These are phyloP conservation scores for Therioaphis trifolii DNA, from an alignment of 2,888 invertebrate genomes.

Conservation along the genomic window DNA sequence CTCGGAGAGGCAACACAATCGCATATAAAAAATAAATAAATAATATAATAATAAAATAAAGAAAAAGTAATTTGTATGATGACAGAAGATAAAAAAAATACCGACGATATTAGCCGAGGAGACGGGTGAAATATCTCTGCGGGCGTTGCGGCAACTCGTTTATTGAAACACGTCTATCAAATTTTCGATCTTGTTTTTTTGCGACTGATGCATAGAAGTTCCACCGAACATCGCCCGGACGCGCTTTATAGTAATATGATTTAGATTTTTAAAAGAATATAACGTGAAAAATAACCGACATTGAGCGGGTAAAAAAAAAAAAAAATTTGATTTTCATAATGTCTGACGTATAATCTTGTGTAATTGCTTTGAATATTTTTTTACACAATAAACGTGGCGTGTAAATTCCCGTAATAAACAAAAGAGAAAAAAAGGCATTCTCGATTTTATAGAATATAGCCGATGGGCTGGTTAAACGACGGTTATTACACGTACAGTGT, in stretches of 20 bases:
- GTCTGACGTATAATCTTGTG: background rate
- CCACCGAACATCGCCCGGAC: background rate
- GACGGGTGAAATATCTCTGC: conserved; percentile 12
- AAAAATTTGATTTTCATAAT: background rate
- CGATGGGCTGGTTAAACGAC: conserved; percentile 26
- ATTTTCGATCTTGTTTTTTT: conserved; percentile 20
- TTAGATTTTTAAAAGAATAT: background rate
- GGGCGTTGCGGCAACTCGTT: conserved; percentile 11
- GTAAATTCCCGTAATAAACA: background rate
- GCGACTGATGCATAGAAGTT: background rate
- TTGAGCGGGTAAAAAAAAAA: background rate
- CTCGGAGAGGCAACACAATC: background rate
- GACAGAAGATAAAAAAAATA: conserved; percentile 47
- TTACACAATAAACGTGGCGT: background rate
- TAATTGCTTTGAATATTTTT: background rate
- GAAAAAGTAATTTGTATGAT: conserved; percentile 43
- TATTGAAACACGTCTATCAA: conserved; percentile 20
- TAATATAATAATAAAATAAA: background rate
- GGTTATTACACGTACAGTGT: background rate
- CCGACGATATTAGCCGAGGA: background rate
- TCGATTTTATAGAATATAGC: background rate
- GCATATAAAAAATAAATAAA: background rate
- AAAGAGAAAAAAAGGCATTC: background rate
- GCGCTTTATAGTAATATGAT: background rate
- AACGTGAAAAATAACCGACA: background rate